A percentile compares a stretch with the other conserved stretches of the same genome.
Evolutionary conservation across 2,113 vertebrate genomes (phyloP).

Genomic region (Eidolon helvum): DNA sequence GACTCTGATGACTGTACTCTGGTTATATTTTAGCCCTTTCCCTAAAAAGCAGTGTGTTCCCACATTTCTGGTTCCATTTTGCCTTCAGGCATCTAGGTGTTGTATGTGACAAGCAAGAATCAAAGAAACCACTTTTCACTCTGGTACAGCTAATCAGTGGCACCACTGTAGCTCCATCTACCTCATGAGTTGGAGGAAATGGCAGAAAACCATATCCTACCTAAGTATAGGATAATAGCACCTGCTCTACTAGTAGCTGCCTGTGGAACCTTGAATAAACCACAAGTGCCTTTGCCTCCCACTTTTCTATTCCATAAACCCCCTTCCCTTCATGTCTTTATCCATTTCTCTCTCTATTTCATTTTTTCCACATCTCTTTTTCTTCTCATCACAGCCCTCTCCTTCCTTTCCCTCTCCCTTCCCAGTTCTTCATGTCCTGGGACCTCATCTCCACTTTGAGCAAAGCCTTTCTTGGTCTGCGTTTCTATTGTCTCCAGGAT

Average conservation of each 20-base stretch:
- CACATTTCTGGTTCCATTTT: background rate
- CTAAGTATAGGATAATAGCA: background rate
- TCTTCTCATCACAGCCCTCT: background rate
- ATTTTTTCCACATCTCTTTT: background rate
- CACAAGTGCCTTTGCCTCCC: background rate
- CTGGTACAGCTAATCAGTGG: background rate
- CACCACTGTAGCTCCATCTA: rapidly evolving
- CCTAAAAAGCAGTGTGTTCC: background rate
- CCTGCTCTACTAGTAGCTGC: background rate
- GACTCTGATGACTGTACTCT: background rate
- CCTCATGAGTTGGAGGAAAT: background rate
- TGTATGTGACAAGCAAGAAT: background rate
- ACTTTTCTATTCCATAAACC: background rate
- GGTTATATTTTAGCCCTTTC: background rate
- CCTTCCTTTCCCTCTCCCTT: background rate
- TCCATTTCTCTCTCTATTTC: background rate
- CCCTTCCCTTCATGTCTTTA: background rate
- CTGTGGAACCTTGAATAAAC: background rate
- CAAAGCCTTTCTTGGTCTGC: background rate
- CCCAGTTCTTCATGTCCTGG: background rate
- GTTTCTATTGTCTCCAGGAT: slow-evolving; percentile 31
- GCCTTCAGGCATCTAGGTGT: background rate
- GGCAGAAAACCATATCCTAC: background rate
- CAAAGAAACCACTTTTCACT: background rate
- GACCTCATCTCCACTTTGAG: background rate